Evolutionary conservation across 2,113 vertebrate genomes (phyloP), one percentile per base, ranked within the genome.

Genomic region (Miniopterus natalensis): DNA sequence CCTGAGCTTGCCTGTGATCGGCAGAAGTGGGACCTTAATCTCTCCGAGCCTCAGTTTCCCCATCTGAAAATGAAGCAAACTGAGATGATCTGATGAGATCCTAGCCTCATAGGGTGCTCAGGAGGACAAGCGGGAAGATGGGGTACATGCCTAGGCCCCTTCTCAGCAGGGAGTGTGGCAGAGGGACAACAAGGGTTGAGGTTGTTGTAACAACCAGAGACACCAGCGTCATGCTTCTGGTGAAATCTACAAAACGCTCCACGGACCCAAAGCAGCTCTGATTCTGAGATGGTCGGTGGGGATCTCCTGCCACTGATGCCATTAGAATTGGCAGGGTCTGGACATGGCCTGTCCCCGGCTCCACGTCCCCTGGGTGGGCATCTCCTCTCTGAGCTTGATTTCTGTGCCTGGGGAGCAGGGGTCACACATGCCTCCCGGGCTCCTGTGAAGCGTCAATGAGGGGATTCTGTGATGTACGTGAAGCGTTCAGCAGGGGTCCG

Each of bases 401-500:
- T 51, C 71, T 36, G 27, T 0, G 12, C 31, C 66, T 14, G 53
- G 31, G 23, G 45, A 13, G 6, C 1, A 15, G 47, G 47, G 15
- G 21, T 7, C 3, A 8, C 14, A 3, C 27, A 12, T 3, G 0
- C 36, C 6, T 9, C 18, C 2, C 0, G 9, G 83, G 20, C 11
- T 40, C 5, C 2, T 0, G 20, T 2, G 0, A 18, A 3, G 63
- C 2, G 3, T 5, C 13, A 9, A 8, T 4, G 29, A 47, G 10
- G n/a, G 0, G 3, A 0, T 9, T 47, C 6, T 0, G 0, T 10
- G 27, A 29, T 0, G 10, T 6, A 2, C 0, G 0, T 6, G 12
- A 9, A 12, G 55, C 3, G 40, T 55, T 23, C 21, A 53, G 29
- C 6, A 0, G 5, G 25, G 27, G 42, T 42, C 86, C 68, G 42